Evolutionary conservation across 2,888 invertebrate species (phyloP).

Genomic region (Tridacna gigas): DNA sequence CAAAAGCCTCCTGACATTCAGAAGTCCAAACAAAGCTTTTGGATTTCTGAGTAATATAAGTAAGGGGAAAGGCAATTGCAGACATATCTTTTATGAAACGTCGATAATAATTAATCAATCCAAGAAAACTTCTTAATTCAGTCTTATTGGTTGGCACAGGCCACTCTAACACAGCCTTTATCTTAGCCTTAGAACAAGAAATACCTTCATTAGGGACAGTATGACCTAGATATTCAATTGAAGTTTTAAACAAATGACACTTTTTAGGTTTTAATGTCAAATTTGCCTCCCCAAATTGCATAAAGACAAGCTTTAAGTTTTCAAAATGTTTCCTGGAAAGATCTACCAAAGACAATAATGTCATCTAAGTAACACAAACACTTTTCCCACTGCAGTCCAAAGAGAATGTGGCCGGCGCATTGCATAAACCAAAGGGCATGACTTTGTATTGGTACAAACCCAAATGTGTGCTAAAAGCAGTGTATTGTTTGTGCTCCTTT

Average conservation of each 20-base stretch:
- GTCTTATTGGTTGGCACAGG: slow-evolving; percentile 29
- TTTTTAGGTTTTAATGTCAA: slow-evolving; percentile 61
- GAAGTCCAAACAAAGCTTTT: slow-evolving; percentile 9
- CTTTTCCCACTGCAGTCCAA: slow-evolving; percentile 26
- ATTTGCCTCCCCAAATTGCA: slow-evolving; percentile 36
- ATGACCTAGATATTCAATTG: slow-evolving; percentile 53
- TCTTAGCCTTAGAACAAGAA: slow-evolving; percentile 41
- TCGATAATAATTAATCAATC: slow-evolving; percentile 50
- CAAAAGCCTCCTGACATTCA: neutral
- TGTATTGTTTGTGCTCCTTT: neutral
- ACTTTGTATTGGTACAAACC: slow-evolving; percentile 52
- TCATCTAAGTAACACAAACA: slow-evolving; percentile 54
- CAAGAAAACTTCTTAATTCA: slow-evolving; percentile 43
- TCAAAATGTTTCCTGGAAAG: slow-evolving; percentile 37
- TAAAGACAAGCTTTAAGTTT: slow-evolving; percentile 45
- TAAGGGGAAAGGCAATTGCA: slow-evolving; percentile 41
- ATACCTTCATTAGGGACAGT: slow-evolving; percentile 49
- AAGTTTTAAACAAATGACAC: slow-evolving; percentile 50
- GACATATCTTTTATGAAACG: slow-evolving; percentile 48
- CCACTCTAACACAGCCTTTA: slow-evolving; percentile 44
- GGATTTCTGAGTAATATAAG: slow-evolving; percentile 29
- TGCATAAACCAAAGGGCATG: slow-evolving; percentile 56
- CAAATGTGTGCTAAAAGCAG: neutral
- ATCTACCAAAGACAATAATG: slow-evolving; percentile 38
- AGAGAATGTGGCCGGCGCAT: slow-evolving; percentile 46